phyloP scores from a whole-genome alignment of 1,140 invertebrate species.

The Babylonia areolata region DNA sequence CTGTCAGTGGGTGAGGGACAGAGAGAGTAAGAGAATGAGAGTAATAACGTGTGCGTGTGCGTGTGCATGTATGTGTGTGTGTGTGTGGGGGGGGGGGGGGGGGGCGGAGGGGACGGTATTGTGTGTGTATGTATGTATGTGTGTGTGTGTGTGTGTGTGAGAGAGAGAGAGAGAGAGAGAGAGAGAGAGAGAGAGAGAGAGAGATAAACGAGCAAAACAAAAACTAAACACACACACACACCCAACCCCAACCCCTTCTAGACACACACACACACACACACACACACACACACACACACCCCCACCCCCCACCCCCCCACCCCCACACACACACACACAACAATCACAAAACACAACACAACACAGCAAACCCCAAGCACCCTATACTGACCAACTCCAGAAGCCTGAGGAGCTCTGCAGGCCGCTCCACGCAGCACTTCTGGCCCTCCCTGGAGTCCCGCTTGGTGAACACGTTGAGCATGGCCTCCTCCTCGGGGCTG shows the following conservation, averaged over 20 bases:
- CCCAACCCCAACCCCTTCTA: no score
- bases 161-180: no score
- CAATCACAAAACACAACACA: background rate
- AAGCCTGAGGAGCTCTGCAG: conserved; percentile 55
- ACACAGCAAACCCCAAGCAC: background rate
- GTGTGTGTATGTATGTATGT: no score
- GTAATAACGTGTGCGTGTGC: no score
- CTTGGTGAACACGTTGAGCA: conserved; percentile 56
- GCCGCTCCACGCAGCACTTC: conserved; percentile 64
- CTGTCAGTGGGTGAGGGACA: no score
- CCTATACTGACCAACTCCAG: conserved; percentile 61
- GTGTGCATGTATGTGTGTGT: no score
- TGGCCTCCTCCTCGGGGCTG: conserved; percentile 57
- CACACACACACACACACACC: background rate
- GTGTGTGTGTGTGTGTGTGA: no score
- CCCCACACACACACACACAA: conserved; percentile 20
- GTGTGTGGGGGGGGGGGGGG: no score
- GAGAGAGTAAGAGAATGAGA: no score
- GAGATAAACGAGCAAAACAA: no score
- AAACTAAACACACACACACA: background rate
- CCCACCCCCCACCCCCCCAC: background rate
- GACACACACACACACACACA: background rate
- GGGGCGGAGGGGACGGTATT: no score
- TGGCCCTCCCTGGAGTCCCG: conserved; percentile 47
- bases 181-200: no score